Evolutionary conservation across 2,797 vertebrate genomes (phyloP).

Genomic region (Poeciliopsis infans): DNA sequence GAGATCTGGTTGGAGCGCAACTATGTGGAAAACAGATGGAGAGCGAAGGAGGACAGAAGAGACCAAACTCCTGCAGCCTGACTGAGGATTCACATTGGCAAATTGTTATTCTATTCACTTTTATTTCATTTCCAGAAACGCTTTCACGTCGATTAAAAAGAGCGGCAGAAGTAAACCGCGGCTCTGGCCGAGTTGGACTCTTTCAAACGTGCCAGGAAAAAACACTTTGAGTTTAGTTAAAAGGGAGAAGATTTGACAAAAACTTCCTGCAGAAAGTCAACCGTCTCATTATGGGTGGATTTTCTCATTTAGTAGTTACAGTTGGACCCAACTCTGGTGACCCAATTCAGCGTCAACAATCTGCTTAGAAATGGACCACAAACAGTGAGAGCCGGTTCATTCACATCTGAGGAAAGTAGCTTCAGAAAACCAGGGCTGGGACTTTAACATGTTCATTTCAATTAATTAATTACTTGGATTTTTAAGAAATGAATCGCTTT

Average conservation of each 20-base stretch:
- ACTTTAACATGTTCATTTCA: too few species aligned
- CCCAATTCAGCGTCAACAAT: neutral
- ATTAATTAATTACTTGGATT: too few species aligned
- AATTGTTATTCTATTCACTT: slow-evolving; percentile 32
- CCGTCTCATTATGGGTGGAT: slow-evolving; percentile 31
- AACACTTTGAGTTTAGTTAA: slow-evolving; percentile 55
- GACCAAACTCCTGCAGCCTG: slow-evolving; percentile 16
- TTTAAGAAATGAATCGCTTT: too few species aligned
- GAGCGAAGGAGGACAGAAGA: slow-evolving; percentile 18
- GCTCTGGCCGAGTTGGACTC: slow-evolving; percentile 43
- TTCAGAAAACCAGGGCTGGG: neutral
- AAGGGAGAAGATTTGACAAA: slow-evolving; percentile 43
- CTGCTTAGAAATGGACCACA: neutral
- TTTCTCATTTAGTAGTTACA: slow-evolving; percentile 19
- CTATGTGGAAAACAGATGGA: slow-evolving; percentile 62
- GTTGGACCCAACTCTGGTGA: neutral
- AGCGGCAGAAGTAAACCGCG: slow-evolving; percentile 32
- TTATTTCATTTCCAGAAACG: slow-evolving; percentile 50
- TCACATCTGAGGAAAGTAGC: neutral
- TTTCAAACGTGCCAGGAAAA: slow-evolving; percentile 51
- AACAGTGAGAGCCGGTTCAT: neutral
- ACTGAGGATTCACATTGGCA: slow-evolving; percentile 46
- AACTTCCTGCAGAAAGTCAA: slow-evolving; percentile 13
- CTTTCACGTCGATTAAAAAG: slow-evolving; percentile 38
- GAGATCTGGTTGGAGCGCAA: slow-evolving; percentile 21